Evolutionary conservation across 30 jellyfish, hydroid and myxozoan genomes (phyloP).

Genomic region (Hydractinia symbiolongicarpus): DNA sequence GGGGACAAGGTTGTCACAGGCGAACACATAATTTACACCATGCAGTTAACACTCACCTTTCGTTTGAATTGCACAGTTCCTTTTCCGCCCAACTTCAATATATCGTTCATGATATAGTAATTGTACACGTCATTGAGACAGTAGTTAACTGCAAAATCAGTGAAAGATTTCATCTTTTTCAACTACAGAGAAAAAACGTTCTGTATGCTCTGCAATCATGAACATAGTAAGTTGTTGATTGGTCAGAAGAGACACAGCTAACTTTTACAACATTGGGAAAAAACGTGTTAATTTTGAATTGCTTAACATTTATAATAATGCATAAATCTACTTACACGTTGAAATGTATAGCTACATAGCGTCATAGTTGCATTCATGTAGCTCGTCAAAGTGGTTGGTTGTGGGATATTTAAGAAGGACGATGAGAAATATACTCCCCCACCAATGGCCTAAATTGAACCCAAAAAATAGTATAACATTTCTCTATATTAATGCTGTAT

Average conservation of each 20-base stretch:
- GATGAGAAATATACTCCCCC: conserved; percentile 34
- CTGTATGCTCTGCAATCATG: background rate
- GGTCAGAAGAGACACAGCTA: background rate
- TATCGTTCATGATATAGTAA: background rate
- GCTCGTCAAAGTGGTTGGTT: background rate
- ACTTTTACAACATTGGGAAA: background rate
- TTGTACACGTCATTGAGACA: conserved; percentile 15
- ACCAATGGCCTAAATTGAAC: conserved; percentile 18
- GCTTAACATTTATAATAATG: too few relatives aligned
- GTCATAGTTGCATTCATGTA: conserved; percentile 13
- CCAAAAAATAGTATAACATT: background rate
- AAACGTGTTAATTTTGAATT: too few relatives aligned
- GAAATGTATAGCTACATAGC: conserved; percentile 1
- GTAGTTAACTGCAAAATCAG: background rate
- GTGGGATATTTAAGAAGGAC: background rate
- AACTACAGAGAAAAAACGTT: background rate
- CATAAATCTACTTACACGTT: background rate
- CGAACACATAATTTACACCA: too few relatives aligned
- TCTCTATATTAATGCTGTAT: background rate
- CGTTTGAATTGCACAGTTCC: too few relatives aligned
- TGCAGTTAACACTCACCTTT: too few relatives aligned
- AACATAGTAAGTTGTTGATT: background rate
- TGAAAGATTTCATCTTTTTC: background rate
- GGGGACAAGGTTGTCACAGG: too few relatives aligned
- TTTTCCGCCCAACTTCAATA: conserved; percentile 1